A percentile compares a stretch with the other conserved stretches of the same genome.
phyloP scores from a whole-genome alignment of 2,888 invertebrate species.

The Cheilosia urbana region DNA sequence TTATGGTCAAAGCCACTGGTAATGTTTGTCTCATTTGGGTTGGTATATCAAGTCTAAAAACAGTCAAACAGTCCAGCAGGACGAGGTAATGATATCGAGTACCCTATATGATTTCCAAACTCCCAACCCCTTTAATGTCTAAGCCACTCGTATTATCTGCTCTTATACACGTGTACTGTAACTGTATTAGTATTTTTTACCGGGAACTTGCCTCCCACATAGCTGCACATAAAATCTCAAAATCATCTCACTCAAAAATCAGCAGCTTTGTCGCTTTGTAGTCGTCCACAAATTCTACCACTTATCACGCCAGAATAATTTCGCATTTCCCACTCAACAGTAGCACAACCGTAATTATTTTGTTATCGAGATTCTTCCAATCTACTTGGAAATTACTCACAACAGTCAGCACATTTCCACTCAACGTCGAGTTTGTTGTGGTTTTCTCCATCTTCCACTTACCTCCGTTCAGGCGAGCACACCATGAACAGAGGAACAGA shows the following conservation, averaged over 20 bases:
- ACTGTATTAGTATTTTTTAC: no score
- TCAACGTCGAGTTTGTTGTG: constrained; percentile 60
- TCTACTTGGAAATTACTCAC: constrained; percentile 17
- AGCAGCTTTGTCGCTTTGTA: constrained; percentile 24
- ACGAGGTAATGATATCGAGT: no score
- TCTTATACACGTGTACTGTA: no score
- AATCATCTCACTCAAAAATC: not conserved
- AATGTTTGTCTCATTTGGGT: no score
- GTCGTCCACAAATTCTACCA: no score
- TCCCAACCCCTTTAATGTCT: not conserved
- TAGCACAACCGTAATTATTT: not conserved
- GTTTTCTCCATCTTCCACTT: constrained; percentile 40
- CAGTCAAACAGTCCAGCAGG: no score
- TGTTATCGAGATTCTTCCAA: not conserved
- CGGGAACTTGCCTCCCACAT: not conserved
- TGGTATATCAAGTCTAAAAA: no score
- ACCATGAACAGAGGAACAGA: constrained; percentile 15
- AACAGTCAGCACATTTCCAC: constrained; percentile 27
- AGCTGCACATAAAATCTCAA: not conserved
- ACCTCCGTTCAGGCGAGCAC: constrained; percentile 27
- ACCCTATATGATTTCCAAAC: not conserved
- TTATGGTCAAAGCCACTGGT: no score
- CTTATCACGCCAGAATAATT: no score
- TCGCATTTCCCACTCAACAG: constrained; percentile 21
- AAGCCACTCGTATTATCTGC: not conserved